Base-by-base conservation (phyloP, 2,113 vertebrate species). In the Pelusios castaneus region DNA sequence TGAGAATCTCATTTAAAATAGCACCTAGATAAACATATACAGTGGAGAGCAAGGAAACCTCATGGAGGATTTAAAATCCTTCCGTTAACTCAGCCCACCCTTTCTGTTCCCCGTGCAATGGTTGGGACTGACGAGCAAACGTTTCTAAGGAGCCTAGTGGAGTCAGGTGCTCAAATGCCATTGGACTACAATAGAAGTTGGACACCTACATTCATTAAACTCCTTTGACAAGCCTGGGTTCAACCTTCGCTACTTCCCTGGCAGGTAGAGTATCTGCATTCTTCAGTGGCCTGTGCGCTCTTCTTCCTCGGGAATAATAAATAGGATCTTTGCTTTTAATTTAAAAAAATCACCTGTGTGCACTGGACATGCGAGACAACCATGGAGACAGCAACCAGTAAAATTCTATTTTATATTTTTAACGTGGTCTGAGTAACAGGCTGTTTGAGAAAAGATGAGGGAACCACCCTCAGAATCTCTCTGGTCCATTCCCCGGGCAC, bases 91-190 rank as follows among this genome's bases (percentile, higher is more conserved):
- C 92, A 83, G 63, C 52, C 49, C 73, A 56, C 27, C 34, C 43
- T 90, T 87, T 58, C 51, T 89, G 93, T 95, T 94, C 87, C 89
- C 88, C 95, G 94, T 95, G 95, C 92, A 93, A 88, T 97, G 2
- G 2, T 47, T 95, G 92, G 84, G 86, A 95, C 77, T 85, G 95
- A 94, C 92, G 96, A 96, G 34, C 56, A 91, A 93, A 91, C 4
- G 6, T 8, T 87, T 89, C 77, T 89, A 38, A 63, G 80, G 51
- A 85, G 73, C 13, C 24, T 41, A 80, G 73, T 85, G 91, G 70
- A 77, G 70, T 90, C 86, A 91, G 86, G 84, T 95, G 88, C 93
- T 84, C 87, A 91, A 90, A 93, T 84, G 38, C 92, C 86, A 93
- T 92, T 19, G 41, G 80, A 0, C 87, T 93, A 49, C 89, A 89